These are phyloP conservation scores for Cladorhizidae sp. DNA, from an alignment of 37 sponge, comb jelly and placozoan genomes.

Conservation along the genomic window DNA sequence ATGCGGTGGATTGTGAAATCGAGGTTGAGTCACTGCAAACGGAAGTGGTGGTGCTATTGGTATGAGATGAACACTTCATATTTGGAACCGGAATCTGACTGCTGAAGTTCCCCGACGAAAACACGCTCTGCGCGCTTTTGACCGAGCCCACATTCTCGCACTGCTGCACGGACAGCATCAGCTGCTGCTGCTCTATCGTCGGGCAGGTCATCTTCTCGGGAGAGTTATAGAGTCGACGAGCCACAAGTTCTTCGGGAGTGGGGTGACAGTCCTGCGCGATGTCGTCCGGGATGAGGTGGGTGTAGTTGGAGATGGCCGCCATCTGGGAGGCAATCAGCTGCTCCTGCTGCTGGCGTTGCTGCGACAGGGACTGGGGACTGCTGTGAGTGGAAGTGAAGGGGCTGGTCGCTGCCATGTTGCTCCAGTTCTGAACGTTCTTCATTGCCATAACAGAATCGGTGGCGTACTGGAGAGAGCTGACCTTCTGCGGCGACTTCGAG, in stretches of 20 bases:
- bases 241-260: neutral
- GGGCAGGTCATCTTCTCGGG: neutral
- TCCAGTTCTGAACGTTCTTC: slow-evolving; percentile 28
- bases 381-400: neutral
- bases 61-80: neutral
- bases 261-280: slow-evolving; percentile 9
- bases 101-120: slow-evolving; percentile 40
- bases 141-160: neutral
- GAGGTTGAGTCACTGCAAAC: neutral
- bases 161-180: neutral
- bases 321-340: neutral
- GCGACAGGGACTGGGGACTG: neutral
- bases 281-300: slow-evolving; percentile 11
- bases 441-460: slow-evolving; percentile 21
- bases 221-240: neutral
- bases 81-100: neutral
- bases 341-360: neutral
- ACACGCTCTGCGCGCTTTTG: slow-evolving; percentile 38
- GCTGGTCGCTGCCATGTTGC: neutral
- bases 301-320: neutral
- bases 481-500: too few species aligned
- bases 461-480: neutral
- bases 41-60: neutral
- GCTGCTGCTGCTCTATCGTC: neutral
- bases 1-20: neutral